Conservation (phyloP, 2,113 vertebrate species). For the Tupaia chinensis region DNA sequence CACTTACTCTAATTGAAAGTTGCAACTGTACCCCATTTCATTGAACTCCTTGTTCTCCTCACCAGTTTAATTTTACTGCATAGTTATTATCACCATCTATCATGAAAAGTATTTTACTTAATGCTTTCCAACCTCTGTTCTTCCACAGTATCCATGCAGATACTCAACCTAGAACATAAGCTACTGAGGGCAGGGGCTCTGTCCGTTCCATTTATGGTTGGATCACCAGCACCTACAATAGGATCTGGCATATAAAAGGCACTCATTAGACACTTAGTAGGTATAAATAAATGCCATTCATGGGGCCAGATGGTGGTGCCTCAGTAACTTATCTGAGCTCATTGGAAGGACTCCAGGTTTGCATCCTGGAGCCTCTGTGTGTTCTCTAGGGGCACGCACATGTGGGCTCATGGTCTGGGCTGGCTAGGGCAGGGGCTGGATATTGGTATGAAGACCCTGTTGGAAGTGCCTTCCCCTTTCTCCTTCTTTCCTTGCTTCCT, state of each 20-base stretch:
- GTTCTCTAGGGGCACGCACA: too few species aligned
- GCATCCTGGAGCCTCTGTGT: too few species aligned
- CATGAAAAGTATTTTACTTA: not conserved
- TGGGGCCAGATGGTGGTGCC: too few species aligned
- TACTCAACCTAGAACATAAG: rapidly evolving
- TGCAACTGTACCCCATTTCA: rapidly evolving
- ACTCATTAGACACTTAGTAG: rapidly evolving
- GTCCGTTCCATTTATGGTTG: rapidly evolving
- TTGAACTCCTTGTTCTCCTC: not conserved
- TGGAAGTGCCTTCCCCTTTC: too few species aligned
- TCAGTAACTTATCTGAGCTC: too few species aligned
- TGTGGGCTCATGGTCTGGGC: too few species aligned
- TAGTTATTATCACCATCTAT: rapidly evolving
- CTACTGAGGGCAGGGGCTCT: rapidly evolving
- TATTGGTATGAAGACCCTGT: too few species aligned
- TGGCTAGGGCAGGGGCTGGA: too few species aligned
- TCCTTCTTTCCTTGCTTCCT: too few species aligned
- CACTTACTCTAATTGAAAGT: not conserved
- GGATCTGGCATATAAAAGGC: too few species aligned
- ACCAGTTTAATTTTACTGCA: too few species aligned
- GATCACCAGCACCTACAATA: not conserved
- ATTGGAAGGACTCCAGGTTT: too few species aligned
- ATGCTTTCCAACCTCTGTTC: not conserved
- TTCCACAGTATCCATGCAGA: rapidly evolving
- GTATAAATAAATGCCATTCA: not conserved